These are phyloP conservation scores for Eudorcas thomsonii DNA, from an alignment of 2,113 vertebrate species.

Conservation along the genomic window DNA sequence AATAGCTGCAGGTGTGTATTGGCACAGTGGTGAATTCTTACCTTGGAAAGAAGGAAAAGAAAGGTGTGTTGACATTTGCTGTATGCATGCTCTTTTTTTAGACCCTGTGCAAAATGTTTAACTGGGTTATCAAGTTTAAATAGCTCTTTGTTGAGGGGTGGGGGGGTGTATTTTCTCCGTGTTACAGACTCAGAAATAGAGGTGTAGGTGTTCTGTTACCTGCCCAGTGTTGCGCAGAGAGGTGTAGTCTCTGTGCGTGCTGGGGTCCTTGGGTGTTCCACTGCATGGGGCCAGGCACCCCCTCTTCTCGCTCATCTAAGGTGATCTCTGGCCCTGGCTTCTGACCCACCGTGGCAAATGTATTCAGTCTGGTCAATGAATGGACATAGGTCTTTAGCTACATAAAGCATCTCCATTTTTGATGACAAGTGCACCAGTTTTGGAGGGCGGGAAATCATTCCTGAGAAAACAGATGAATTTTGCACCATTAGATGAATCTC, in stretches of 20 bases:
- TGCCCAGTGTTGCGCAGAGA: not conserved
- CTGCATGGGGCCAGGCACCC: not conserved
- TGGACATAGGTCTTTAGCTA: not conserved
- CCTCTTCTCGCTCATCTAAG: not conserved
- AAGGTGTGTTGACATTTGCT: not conserved
- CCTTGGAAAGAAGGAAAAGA: not conserved
- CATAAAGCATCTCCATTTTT: not conserved
- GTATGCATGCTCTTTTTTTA: not conserved
- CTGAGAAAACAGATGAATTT: not conserved
- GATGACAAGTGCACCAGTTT: not conserved
- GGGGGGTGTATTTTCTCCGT: not conserved
- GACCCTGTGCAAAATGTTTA: not conserved
- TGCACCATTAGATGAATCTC: not conserved
- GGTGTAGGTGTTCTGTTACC: not conserved
- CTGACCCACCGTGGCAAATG: not conserved
- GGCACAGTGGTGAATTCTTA: not conserved
- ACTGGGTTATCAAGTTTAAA: not conserved
- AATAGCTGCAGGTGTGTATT: not conserved
- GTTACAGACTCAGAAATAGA: not conserved
- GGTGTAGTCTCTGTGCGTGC: not conserved
- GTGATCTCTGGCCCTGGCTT: not conserved
- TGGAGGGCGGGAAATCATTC: not conserved
- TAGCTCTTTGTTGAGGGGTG: not conserved
- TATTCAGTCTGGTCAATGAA: not conserved
- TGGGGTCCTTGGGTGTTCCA: not conserved